phyloP scores from a whole-genome alignment of 2,797 vertebrate species.

The Vultur gryphus region DNA sequence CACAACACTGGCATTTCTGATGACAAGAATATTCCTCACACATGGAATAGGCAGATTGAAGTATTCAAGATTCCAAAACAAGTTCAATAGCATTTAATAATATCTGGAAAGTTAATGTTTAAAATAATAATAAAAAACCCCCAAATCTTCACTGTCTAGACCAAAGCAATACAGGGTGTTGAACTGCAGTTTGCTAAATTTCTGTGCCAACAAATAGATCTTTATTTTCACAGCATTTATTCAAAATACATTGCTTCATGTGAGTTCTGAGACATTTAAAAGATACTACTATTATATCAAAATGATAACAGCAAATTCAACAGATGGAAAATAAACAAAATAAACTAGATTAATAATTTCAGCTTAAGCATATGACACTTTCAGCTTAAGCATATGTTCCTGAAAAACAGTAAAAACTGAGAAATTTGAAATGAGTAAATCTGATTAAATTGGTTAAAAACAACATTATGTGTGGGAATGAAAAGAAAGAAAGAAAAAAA shows the following conservation, averaged over 20 bases:
- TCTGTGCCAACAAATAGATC: background rate
- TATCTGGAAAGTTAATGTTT: background rate
- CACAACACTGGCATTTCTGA: background rate
- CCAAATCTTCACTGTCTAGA: conserved; percentile 6
- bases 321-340: conserved; percentile 24
- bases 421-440: background rate
- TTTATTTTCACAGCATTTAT: conserved; percentile 18
- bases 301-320: conserved; percentile 19
- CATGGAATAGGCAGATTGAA: background rate
- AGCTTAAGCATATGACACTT: background rate
- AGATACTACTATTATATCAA: background rate
- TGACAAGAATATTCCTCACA: background rate
- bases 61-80: background rate
- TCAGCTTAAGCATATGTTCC: background rate
- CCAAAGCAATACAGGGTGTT: background rate
- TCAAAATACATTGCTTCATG: background rate
- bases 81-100: background rate
- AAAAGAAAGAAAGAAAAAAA: background rate
- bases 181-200: background rate
- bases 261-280: background rate
- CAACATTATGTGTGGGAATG: conserved; percentile 31
- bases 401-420: background rate
- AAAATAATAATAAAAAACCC: background rate
- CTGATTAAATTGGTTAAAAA: background rate
- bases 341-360: background rate